Percentiles rank a stretch among this genome's conserved stretches.
Conservation (phyloP, 2,797 vertebrate genomes). For the Lindbergichthys nudifrons region DNA sequence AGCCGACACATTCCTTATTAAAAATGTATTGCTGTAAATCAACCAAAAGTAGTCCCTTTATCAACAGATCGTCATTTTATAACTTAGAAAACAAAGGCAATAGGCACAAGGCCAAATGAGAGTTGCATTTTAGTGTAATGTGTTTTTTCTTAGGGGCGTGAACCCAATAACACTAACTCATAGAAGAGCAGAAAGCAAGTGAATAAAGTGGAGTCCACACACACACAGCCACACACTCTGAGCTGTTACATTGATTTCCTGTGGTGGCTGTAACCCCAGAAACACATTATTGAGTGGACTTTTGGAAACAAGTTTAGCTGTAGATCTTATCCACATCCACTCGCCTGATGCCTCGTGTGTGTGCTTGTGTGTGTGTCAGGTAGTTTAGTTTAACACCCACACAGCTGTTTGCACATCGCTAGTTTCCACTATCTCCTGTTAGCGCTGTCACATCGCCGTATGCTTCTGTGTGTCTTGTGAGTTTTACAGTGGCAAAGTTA, state of each 20-base stretch:
- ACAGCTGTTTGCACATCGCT: slow-evolving; percentile 30
- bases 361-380: not conserved
- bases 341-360: slow-evolving; percentile 9
- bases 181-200: not conserved
- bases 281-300: slow-evolving; percentile 42
- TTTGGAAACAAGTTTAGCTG: slow-evolving; percentile 49
- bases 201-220: not conserved
- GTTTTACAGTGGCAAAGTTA: slow-evolving; percentile 21
- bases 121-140: not conserved
- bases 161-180: not conserved
- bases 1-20: not conserved
- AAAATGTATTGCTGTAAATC: not conserved
- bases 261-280: slow-evolving; percentile 37
- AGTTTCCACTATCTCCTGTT: slow-evolving; percentile 8
- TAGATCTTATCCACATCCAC: slow-evolving; percentile 44
- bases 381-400: slow-evolving; percentile 6
- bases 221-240: not conserved
- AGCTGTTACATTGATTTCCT: slow-evolving; percentile 49
- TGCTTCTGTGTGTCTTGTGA: slow-evolving; percentile 1
- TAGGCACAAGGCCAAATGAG: not conserved
- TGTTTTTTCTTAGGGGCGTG: not conserved
- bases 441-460: not conserved
- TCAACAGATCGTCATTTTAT: not conserved
- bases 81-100: not conserved
- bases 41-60: no score